Percentiles rank a stretch among this genome's conserved stretches.
Evolutionary conservation across 1,140 invertebrate species (phyloP).

Genomic region (Galendromus occidentalis): DNA sequence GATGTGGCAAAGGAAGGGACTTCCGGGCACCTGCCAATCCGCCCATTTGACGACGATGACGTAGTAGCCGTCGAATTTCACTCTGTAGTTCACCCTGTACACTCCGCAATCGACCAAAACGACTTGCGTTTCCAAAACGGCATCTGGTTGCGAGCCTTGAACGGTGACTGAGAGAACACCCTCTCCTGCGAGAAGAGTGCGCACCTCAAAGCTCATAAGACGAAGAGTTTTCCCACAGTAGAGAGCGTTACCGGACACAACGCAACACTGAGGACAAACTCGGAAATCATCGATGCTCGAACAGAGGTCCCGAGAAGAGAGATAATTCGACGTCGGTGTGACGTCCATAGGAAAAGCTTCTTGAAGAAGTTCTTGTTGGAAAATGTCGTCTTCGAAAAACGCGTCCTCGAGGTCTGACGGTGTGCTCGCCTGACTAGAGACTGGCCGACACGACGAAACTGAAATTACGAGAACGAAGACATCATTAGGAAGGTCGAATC

Average conservation of each 20-base stretch:
- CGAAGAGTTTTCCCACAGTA: constrained; percentile 2
- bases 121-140: constrained; percentile 22
- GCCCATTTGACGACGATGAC: constrained; percentile 26
- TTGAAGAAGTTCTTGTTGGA: background rate
- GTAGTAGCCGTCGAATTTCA: constrained; percentile 24
- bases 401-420: constrained; percentile 6
- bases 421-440: constrained; percentile 3
- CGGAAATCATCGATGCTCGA: background rate
- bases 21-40: constrained; percentile 22
- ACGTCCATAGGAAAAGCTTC: background rate
- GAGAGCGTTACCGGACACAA: background rate
- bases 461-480: no score
- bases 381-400: background rate
- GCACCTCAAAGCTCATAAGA: constrained; percentile 17
- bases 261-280: background rate
- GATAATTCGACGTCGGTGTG: no score
- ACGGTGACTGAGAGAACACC: constrained; percentile 23
- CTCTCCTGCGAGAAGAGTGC: constrained; percentile 20
- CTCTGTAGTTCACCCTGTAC: constrained; percentile 25
- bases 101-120: constrained; percentile 24
- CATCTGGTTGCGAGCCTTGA: constrained; percentile 21
- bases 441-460: no score
- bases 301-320: no score
- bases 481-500: no score
- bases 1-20: constrained; percentile 23